phyloP scores from a whole-genome alignment of 2,113 vertebrate genomes.

The Mesocricetus auratus region DNA sequence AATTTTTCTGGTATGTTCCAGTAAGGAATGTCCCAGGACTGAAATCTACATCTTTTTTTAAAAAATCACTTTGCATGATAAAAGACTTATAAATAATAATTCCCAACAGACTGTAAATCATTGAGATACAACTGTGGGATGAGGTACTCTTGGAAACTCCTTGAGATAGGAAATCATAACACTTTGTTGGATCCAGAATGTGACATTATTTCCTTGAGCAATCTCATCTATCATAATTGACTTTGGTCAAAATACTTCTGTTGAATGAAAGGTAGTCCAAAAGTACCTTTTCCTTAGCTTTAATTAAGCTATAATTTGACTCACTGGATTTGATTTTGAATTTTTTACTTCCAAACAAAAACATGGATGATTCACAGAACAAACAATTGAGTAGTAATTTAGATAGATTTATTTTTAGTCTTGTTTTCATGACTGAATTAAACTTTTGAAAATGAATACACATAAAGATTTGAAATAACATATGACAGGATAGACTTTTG shows the following conservation, averaged over 20 bases:
- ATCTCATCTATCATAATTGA: background rate
- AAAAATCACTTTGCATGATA: background rate
- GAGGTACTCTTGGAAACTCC: background rate
- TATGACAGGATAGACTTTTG: slow-evolving; percentile 39
- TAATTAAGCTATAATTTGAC: slow-evolving; percentile 21
- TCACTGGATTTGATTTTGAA: background rate
- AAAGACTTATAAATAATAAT: background rate
- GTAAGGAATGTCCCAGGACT: background rate
- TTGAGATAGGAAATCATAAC: slow-evolving; percentile 31
- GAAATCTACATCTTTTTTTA: background rate
- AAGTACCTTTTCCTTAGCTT: background rate
- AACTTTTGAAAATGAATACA: background rate
- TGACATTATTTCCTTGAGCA: background rate
- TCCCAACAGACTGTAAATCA: background rate
- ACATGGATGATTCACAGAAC: slow-evolving; percentile 16
- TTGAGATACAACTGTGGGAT: background rate
- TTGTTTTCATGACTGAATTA: slow-evolving; percentile 26
- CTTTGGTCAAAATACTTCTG: background rate
- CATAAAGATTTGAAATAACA: slow-evolving; percentile 6
- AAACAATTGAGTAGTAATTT: background rate
- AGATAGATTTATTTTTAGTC: background rate
- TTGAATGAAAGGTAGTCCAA: background rate
- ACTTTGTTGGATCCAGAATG: background rate
- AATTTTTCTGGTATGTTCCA: background rate
- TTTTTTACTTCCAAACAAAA: slow-evolving; percentile 53